Conservation (phyloP, 1,140 invertebrate species). For the Lasioglossum albipes region DNA sequence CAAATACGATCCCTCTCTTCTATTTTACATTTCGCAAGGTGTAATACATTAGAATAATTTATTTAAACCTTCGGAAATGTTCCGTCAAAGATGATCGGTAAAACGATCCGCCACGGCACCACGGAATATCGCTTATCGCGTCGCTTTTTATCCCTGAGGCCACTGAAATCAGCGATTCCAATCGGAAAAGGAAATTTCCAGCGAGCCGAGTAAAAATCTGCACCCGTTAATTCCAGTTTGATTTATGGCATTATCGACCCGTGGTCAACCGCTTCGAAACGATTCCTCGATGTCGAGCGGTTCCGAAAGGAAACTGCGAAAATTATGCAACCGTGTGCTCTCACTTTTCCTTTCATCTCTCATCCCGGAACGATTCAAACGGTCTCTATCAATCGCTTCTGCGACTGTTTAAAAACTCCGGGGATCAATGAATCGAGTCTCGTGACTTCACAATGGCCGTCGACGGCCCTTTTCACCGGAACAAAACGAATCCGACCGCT, state of each 20-base stretch:
- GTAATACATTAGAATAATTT: too few species aligned
- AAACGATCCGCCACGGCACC: not conserved
- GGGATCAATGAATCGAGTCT: too few species aligned
- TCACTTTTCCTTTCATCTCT: not conserved
- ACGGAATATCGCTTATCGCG: not conserved
- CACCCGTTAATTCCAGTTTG: not conserved
- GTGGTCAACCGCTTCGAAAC: not conserved
- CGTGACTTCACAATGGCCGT: too few species aligned
- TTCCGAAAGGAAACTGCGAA: not conserved
- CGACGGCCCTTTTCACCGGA: too few species aligned
- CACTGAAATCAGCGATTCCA: not conserved
- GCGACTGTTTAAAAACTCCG: too few species aligned
- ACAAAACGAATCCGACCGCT: not conserved
- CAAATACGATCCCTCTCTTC: too few species aligned
- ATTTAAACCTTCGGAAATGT: too few species aligned
- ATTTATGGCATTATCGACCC: not conserved
- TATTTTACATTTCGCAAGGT: too few species aligned
- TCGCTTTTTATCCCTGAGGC: not conserved
- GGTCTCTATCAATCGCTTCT: not conserved
- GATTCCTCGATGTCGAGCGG: not conserved
- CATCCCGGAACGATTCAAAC: not conserved
- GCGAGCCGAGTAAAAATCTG: not conserved
- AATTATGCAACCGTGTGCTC: not conserved
- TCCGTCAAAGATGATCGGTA: too few species aligned
- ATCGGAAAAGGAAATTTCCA: not conserved